Percentiles rank a stretch among this genome's conserved stretches.
Conservation (phyloP, 2,888 invertebrate species). For the Steromphala cineraria region DNA sequence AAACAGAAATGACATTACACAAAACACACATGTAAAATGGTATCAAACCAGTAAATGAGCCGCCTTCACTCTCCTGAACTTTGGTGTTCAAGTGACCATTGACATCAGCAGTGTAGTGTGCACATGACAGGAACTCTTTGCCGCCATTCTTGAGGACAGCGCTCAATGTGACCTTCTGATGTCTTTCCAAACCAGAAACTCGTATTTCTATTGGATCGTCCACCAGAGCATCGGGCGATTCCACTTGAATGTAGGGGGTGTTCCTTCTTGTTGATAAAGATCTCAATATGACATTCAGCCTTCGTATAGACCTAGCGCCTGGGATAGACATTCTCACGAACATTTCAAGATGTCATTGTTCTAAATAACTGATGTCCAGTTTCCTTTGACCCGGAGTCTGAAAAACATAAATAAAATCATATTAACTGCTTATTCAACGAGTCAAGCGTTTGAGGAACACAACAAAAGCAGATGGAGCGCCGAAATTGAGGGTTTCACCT, state of each 20-base stretch:
- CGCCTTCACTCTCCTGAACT: not conserved
- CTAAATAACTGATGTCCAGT: too few relatives aligned
- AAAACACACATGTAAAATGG: too few relatives aligned
- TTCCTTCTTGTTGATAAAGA: not conserved
- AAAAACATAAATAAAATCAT: too few relatives aligned
- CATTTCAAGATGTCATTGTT: too few relatives aligned
- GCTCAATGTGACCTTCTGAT: not conserved
- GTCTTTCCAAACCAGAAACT: not conserved
- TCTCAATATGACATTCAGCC: not conserved
- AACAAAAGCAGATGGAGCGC: too few relatives aligned
- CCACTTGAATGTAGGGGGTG: not conserved
- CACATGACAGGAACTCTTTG: not conserved
- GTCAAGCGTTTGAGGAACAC: too few relatives aligned
- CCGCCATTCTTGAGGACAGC: not conserved
- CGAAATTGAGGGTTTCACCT: too few relatives aligned
- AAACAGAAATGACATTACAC: too few relatives aligned
- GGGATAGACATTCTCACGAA: not conserved
- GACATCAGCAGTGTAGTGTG: not conserved
- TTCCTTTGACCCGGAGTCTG: too few relatives aligned
- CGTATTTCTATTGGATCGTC: not conserved
- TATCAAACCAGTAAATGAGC: not conserved
- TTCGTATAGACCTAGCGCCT: not conserved
- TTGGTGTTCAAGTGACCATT: not conserved
- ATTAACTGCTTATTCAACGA: too few relatives aligned
- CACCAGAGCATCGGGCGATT: not conserved